These are phyloP conservation scores for Geococcyx californianus DNA, from an alignment of 2,113 vertebrate genomes.

Conservation along the genomic window DNA sequence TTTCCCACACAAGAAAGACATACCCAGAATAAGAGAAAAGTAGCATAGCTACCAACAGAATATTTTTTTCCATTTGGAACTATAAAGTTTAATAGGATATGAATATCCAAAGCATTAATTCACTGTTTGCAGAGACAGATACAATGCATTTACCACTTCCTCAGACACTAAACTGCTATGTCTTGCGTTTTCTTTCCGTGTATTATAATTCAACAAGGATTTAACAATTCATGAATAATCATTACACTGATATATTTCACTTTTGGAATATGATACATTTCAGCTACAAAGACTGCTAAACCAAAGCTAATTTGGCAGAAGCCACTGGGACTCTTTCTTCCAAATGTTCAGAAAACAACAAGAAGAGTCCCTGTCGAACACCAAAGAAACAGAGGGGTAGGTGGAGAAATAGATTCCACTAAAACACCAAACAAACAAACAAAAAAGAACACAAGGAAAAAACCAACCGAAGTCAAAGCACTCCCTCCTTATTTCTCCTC, in stretches of 20 bases:
- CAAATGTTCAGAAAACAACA: background rate
- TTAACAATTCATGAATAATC: background rate
- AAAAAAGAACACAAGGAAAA: too few relatives aligned
- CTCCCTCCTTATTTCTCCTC: background rate
- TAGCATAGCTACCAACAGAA: background rate
- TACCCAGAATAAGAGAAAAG: background rate
- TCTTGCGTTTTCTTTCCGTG: background rate
- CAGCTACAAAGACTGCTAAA: background rate
- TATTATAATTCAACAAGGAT: background rate
- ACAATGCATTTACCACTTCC: background rate
- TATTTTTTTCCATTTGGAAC: background rate
- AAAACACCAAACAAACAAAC: background rate
- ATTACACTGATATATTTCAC: background rate
- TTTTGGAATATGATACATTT: background rate
- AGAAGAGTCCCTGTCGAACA: background rate
- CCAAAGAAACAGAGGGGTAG: background rate
- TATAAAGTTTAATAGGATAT: background rate
- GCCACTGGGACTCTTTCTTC: background rate
- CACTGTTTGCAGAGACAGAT: background rate
- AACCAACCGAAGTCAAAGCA: background rate
- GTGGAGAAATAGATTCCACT: background rate
- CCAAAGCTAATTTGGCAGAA: background rate
- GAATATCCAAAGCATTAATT: background rate
- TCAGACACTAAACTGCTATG: background rate
- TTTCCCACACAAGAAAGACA: background rate